Conservation (phyloP, 2,113 vertebrate species). For the Cisticola juncidis region DNA sequence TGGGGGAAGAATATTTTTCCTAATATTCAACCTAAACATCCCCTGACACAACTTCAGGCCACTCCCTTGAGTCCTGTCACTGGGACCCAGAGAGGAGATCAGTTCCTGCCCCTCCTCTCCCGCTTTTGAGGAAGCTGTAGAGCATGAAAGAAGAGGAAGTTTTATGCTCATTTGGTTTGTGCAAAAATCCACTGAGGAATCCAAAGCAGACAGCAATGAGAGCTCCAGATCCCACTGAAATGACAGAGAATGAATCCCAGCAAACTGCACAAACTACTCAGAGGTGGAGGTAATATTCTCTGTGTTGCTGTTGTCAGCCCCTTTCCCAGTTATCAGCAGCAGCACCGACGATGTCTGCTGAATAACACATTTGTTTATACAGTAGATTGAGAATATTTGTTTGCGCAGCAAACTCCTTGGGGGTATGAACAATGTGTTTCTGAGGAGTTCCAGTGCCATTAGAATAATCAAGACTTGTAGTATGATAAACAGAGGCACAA, state of each 20-base stretch:
- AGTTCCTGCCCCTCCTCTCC: neutral
- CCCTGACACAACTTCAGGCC: neutral
- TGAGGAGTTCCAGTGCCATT: slow-evolving; percentile 59
- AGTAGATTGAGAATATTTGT: slow-evolving; percentile 61
- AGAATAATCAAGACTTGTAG: slow-evolving; percentile 68
- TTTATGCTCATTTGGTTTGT: neutral
- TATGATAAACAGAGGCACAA: slow-evolving; percentile 59
- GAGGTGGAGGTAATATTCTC: neutral
- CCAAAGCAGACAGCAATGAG: neutral
- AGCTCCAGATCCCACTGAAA: neutral
- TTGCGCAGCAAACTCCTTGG: slow-evolving; percentile 46
- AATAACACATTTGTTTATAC: slow-evolving; percentile 70
- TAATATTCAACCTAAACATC: neutral
- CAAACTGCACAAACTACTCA: neutral
- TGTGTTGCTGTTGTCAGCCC: neutral
- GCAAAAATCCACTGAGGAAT: neutral
- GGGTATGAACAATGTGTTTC: slow-evolving; percentile 62
- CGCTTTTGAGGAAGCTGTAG: neutral
- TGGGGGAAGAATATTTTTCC: neutral
- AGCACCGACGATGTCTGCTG: slow-evolving; percentile 44
- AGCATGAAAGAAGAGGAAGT: neutral
- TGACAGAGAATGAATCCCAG: neutral
- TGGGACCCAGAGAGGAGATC: neutral
- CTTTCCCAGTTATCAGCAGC: slow-evolving; percentile 36
- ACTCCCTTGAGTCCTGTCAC: neutral